These are phyloP conservation scores for Pseudomyrmex cubaensis DNA, from an alignment of 1,140 invertebrate genomes.

Conservation along the genomic window DNA sequence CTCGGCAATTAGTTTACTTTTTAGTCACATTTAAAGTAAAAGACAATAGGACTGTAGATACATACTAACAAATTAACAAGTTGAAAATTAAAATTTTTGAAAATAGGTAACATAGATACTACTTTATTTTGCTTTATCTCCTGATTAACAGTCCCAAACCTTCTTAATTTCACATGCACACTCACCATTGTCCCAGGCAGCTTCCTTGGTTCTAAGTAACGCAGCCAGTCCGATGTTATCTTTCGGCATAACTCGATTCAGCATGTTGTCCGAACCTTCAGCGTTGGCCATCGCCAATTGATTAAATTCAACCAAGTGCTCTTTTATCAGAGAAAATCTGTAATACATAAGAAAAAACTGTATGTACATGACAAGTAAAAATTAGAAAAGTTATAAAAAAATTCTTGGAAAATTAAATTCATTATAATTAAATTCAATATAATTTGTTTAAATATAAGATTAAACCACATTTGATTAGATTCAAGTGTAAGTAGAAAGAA, in stretches of 20 bases:
- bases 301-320: constrained; percentile 99
- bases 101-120: too few relatives aligned
- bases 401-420: constrained; percentile 1
- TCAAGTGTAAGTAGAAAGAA: background rate
- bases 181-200: constrained; percentile 95
- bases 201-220: constrained; percentile 96
- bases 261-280: constrained; percentile 98
- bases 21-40: too few relatives aligned
- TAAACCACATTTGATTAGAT: background rate
- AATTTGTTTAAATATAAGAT: too few relatives aligned
- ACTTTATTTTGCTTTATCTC: too few relatives aligned
- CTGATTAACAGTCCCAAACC: too few relatives aligned
- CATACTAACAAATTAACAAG: too few relatives aligned
- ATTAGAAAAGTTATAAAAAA: background rate
- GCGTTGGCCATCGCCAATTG: constrained; percentile 99
- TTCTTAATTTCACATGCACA: constrained; percentile 52
- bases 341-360: constrained; percentile 54
- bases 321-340: constrained; percentile 97
- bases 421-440: too few relatives aligned
- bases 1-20: too few relatives aligned
- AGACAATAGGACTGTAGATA: too few relatives aligned
- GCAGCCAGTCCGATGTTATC: constrained; percentile 99
- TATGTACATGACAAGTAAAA: background rate
- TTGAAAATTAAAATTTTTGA: too few relatives aligned
- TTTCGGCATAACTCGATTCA: constrained; percentile 99